phyloP scores from a whole-genome alignment of 2,888 invertebrate genomes.

The Serripes groenlandicus region DNA sequence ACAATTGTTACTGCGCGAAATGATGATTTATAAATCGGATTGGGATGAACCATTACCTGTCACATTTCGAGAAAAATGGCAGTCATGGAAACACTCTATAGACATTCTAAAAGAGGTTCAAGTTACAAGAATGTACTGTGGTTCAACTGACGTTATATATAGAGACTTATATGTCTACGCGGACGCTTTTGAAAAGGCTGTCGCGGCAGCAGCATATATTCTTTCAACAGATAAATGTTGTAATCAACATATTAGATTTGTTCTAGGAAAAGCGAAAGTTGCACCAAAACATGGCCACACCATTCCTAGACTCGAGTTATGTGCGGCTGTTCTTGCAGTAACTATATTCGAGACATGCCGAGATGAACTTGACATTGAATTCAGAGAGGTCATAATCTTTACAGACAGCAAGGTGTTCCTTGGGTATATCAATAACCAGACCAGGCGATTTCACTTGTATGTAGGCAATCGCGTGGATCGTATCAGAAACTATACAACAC shows the following conservation, averaged over 20 bases:
- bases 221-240: no score
- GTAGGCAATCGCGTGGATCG: slow-evolving; percentile 55
- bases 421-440: slow-evolving; percentile 54
- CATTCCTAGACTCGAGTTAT: slow-evolving; percentile 62
- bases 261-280: slow-evolving; percentile 58
- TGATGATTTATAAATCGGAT: no score
- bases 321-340: slow-evolving; percentile 55
- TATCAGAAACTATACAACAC: slow-evolving; percentile 29
- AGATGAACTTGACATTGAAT: slow-evolving; percentile 20
- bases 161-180: no score
- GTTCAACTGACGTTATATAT: no score
- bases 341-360: slow-evolving; percentile 26
- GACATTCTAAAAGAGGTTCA: no score
- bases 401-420: slow-evolving; percentile 56
- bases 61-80: no score
- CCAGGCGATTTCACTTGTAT: slow-evolving; percentile 58
- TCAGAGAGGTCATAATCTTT: slow-evolving; percentile 10
- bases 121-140: no score
- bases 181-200: no score
- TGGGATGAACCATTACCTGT: no score
- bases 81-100: no score
- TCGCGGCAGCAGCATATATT: no score
- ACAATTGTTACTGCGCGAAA: no score
- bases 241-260: slow-evolving; percentile 28
- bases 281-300: slow-evolving; percentile 54